A percentile compares a stretch with the other conserved stretches of the same genome.
Conservation (phyloP, 2,113 vertebrate species). For the Brienomyrus longianalis region DNA sequence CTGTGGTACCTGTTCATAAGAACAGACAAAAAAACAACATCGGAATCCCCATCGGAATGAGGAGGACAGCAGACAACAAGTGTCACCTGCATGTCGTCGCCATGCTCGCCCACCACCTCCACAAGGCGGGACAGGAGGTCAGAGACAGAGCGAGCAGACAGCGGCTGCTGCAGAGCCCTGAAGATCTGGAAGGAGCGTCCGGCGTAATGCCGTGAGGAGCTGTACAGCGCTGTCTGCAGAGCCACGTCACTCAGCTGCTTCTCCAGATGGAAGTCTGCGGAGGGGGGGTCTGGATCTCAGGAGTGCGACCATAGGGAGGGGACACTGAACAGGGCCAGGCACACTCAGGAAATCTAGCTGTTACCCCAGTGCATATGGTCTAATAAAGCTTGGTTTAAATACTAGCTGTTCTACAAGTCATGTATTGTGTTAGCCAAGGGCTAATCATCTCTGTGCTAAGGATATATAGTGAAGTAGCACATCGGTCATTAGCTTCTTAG, state of each 20-base stretch:
- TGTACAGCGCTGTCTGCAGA: slow-evolving; percentile 89
- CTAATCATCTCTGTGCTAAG: neutral
- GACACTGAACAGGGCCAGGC: neutral
- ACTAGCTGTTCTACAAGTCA: neutral
- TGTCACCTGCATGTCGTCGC: slow-evolving; percentile 92
- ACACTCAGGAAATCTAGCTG: neutral
- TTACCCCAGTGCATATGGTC: neutral
- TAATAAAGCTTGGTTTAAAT: neutral
- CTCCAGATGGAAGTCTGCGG: slow-evolving; percentile 87
- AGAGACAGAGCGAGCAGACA: slow-evolving; percentile 85
- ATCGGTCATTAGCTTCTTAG: neutral
- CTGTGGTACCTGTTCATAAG: neutral
- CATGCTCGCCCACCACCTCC: slow-evolving; percentile 94
- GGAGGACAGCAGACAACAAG: neutral
- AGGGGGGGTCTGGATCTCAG: neutral
- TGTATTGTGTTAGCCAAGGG: neutral
- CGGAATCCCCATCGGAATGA: neutral
- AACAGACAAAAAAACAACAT: neutral
- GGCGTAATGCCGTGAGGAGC: slow-evolving; percentile 91
- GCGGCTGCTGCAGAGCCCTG: slow-evolving; percentile 85
- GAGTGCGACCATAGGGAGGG: neutral
- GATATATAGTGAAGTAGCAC: neutral
- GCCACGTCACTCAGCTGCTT: slow-evolving; percentile 93
- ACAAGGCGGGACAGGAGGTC: slow-evolving; percentile 90
- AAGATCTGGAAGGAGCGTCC: slow-evolving; percentile 98